Evolutionary conservation across 2,888 invertebrate species (phyloP), one percentile per base, ranked within the genome.

Genomic region (Notodonta dromedarius): DNA sequence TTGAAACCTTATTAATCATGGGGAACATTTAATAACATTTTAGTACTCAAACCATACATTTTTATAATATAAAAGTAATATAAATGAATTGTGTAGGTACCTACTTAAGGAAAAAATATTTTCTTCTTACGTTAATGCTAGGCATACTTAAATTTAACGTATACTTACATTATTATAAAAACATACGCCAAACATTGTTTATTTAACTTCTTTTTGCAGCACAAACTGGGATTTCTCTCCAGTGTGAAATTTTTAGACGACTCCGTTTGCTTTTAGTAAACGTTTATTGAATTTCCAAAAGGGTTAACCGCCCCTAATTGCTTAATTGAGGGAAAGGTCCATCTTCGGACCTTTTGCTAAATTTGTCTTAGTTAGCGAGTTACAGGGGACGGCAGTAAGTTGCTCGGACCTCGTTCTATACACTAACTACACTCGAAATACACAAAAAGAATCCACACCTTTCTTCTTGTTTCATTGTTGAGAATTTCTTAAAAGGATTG

Each of bases 291-390:
- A 84, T 84, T 83, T 79, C 66, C 73, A 74, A 78, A 24, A 80
- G 79, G 83, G 84, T 82, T 78, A 79, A 77, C 81, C 77, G 76
- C 69, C 59, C 76, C 70, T 80, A 82, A 84, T 84, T 84, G 81
- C 71, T 80, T 84, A 84, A 84, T 84, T 85, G 80, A 82, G 81
- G 76, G 76, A 79, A 82, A 78, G 83, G 80, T 80, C 76, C 74
- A 77, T 82, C 79, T 83, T 79, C 66, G 74, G 77, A 76, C 82
- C 79, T 82, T 80, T 77, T 76, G 71, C 70, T 71, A 74, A 83
- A 82, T 84, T 81, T 81, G 79, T 83, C 79, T 83, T 78, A 78
- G 78, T 80, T 78, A 82, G 77, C 68, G 78, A 74, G 74, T 78
- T 80, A 74, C 65, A 67, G 70, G 76, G 71, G 72, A 72, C 70